Base-by-base conservation (phyloP, 2,888 invertebrate genomes). In the Timema cristinae region DNA sequence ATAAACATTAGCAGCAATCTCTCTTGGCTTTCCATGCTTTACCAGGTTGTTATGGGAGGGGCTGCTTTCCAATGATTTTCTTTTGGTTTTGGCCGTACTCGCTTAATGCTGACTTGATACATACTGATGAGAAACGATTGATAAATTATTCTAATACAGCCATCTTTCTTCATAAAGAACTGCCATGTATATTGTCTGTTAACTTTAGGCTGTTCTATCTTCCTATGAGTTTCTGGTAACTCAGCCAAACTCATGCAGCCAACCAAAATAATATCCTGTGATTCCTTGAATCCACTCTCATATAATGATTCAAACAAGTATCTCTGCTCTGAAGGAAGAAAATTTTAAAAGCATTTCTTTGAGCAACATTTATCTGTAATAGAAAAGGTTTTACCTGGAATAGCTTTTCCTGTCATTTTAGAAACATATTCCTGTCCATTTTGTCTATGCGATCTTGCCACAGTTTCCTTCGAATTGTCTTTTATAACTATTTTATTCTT, bases 61-160 rank as follows among this genome's bases (percentile, higher is more conserved):
- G 16, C 5, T 56, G 15, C n/a, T 56, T 56, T 15, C 16, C 16
- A n/a, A 6, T 8, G 13, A 56, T 7, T 56, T 6, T 56, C 56
- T 56, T 56, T 16, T 56, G 56, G 56, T 13, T 6, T 11, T 15
- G 6, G 9, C 16, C 56, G n/a, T 6, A 6, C 4, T 15, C 56
- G 56, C 16, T 56, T 56, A 56, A 32, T n/a, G 56, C 56, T 11
- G 15, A 56, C n/a, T 15, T 56, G 56, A 56, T 56, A 56, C 56
- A 56, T 1, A 11, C 6, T 56, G 56, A n/a, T 15, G 6, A 56
- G n/a, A 56, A 56, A 56, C 7, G 16, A 15, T 5, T 6, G 56
- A n/a, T 5, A 56, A 56, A n/a, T 56, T n/a, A 13, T 52, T 4
- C 10, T 52, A n/a, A 2, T 52, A 13, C n/a, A n/a, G 11, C 54